Percentiles rank a stretch among this genome's conserved stretches.
Conservation (phyloP, 2,113 vertebrate genomes). For the Nothocercus julius region DNA sequence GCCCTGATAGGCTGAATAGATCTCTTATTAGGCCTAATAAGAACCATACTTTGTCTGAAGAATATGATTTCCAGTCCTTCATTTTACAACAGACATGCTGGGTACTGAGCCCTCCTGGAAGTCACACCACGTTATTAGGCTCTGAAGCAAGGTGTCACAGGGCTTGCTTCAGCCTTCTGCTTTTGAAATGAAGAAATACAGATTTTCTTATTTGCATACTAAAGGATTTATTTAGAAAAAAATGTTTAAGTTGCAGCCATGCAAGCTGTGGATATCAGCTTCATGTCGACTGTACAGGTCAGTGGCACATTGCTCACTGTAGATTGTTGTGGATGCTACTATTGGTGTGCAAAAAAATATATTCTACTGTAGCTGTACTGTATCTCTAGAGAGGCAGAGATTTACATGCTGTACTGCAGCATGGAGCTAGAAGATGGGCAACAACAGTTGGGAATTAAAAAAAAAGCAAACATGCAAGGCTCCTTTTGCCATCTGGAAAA, state of each 20-base stretch:
- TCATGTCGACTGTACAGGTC: neutral
- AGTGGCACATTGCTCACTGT: neutral
- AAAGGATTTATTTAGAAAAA: neutral
- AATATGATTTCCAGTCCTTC: neutral
- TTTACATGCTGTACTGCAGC: neutral
- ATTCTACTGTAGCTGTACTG: neutral
- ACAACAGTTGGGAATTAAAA: neutral
- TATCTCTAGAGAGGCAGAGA: neutral
- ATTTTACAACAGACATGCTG: neutral
- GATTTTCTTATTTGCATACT: neutral
- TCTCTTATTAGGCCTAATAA: neutral
- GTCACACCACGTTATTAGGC: neutral
- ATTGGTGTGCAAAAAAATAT: neutral
- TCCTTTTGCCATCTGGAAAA: slow-evolving; percentile 30
- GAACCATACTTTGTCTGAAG: neutral
- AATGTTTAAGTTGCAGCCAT: neutral
- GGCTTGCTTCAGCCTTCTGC: neutral
- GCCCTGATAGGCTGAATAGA: neutral
- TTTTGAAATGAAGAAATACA: neutral
- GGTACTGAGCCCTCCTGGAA: neutral
- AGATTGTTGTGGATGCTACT: neutral
- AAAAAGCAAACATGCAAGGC: slow-evolving; percentile 1
- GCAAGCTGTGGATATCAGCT: neutral
- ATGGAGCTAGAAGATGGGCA: neutral
- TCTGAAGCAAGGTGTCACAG: neutral